Base-by-base conservation (phyloP, 2,888 invertebrate species). In the Pandemis cinnamomeana region DNA sequence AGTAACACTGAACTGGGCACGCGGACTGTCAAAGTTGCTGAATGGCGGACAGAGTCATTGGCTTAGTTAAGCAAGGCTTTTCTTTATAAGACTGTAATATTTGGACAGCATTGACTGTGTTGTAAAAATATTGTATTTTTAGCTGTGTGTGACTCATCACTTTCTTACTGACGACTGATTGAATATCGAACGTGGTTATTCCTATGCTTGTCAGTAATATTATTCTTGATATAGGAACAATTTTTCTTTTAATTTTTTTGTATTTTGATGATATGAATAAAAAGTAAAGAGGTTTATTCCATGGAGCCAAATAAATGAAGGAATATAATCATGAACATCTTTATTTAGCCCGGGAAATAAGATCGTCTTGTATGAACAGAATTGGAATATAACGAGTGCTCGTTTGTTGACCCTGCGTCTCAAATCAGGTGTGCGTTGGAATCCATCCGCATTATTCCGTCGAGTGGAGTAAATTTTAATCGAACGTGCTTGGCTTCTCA, bases 381-480 rank as follows among this genome's bases (percentile, higher is more conserved):
- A 63, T 63, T 69, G 68, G 68, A 68, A 64, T 72, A 46, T 69
- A 69, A 72, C 72, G 72, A 72, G 46, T 63, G 4, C 46, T 62
- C 44, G 72, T 72, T 55, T 72, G 72, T 72, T 72, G 68, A 72
- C 68, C 66, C 63, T 62, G 62, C 55, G 42, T 55, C 58, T 20
- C 11, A 11, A 20, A 42, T 41, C 10, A 15, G 44, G 63, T 27
- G 63, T 58, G 67, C 67, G 69, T 58, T 58, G 64, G 64, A 64
- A 60, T 70, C 51, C 60, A 53, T 70, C 68, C 64, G 60, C 60
- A 73, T 69, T 69, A 69, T 62, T 61, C 71, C 42, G 61, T 42
- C 20, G 27, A 55, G 62, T 46, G 55, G 20, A 48, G 67, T 72
- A 61, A 53, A 46, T 55, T 69, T 63, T 64, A 60, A 69, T 64